phyloP scores from a whole-genome alignment of 2,797 vertebrate genomes.

The Octomys mimax region DNA sequence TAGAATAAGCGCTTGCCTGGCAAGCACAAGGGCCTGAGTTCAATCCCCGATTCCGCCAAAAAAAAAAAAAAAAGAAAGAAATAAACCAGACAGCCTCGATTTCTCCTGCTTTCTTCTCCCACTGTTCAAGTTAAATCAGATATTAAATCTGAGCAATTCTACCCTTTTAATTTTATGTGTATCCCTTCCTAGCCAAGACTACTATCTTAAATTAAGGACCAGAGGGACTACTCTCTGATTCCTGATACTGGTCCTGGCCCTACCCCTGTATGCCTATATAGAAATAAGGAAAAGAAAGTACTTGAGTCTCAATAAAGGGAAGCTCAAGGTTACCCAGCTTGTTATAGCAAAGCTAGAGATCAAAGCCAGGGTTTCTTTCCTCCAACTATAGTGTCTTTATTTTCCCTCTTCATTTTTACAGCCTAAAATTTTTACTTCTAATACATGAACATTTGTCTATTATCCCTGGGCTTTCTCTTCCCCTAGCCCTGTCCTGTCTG shows the following conservation, averaged over 20 bases:
- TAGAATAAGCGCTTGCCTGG: too few species aligned
- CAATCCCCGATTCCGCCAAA: too few species aligned
- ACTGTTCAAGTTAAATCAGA: background rate
- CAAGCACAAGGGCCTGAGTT: too few species aligned
- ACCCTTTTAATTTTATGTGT: background rate
- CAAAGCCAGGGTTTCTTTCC: background rate
- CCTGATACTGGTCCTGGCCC: background rate
- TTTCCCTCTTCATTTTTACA: conserved; percentile 12
- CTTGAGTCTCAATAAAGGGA: background rate
- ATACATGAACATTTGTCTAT: conserved; percentile 12
- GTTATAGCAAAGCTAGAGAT: background rate
- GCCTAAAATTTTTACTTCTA: background rate
- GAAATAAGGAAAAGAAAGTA: conserved; percentile 43
- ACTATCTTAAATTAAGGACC: background rate
- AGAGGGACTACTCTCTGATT: background rate
- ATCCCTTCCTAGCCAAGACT: background rate
- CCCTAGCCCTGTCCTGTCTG: background rate
- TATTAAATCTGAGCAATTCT: conserved; percentile 2
- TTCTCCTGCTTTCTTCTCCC: background rate
- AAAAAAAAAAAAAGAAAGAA: too few species aligned
- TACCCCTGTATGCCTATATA: background rate
- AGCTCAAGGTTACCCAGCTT: conserved; percentile 41
- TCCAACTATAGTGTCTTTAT: conserved; percentile 10
- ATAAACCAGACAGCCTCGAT: too few species aligned
- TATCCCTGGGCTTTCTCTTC: background rate